Evolutionary conservation across 2,113 vertebrate species (phyloP).

Genomic region (Tyrannus savana): DNA sequence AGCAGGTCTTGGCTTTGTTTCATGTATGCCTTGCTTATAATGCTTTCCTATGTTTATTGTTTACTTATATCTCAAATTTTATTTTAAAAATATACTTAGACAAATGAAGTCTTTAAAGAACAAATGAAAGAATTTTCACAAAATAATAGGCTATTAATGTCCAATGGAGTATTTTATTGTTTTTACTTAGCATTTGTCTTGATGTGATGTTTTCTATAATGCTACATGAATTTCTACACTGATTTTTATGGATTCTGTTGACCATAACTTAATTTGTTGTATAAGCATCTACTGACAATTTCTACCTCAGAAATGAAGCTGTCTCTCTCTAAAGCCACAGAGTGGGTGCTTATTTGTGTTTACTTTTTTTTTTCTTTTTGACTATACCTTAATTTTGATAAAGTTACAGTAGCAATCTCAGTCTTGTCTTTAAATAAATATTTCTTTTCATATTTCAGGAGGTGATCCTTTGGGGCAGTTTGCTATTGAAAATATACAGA

Average conservation of each 20-base stretch:
- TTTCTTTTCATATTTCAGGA: constrained; percentile 76
- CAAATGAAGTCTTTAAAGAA: background rate
- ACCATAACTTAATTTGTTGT: background rate
- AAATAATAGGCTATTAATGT: background rate
- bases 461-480: constrained; percentile 95
- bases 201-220: background rate
- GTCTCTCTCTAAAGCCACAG: background rate
- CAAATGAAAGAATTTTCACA: background rate
- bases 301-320: background rate
- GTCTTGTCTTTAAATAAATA: background rate
- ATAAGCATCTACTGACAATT: background rate
- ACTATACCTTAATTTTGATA: background rate
- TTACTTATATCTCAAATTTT: background rate
- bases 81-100: background rate
- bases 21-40: background rate
- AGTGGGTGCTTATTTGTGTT: background rate
- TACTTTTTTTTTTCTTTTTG: background rate
- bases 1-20: background rate
- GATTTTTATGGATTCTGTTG: background rate
- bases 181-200: background rate
- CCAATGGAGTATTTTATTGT: background rate
- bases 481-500: constrained; percentile 89
- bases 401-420: background rate
- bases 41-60: background rate
- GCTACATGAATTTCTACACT: background rate